These are phyloP conservation scores for Gambusia holbrooki DNA, from an alignment of 2,113 vertebrate genomes.

Conservation along the genomic window DNA sequence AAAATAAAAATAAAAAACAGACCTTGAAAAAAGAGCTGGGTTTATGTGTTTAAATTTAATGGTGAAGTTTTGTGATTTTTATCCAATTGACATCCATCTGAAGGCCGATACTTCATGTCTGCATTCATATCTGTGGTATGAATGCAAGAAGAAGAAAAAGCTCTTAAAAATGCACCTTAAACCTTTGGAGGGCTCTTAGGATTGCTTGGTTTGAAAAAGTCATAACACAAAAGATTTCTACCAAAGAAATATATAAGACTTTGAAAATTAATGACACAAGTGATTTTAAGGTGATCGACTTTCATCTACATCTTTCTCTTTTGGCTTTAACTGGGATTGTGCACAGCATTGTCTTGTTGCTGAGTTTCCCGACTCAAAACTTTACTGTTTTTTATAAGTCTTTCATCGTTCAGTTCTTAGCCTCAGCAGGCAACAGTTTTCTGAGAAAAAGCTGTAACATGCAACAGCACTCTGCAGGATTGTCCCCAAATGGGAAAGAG, in stretches of 20 bases:
- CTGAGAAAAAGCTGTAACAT: slow-evolving; percentile 26
- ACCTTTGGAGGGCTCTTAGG: not conserved
- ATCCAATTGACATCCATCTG: not conserved
- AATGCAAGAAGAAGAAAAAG: not conserved
- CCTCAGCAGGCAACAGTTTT: slow-evolving; percentile 19
- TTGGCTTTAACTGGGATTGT: not conserved
- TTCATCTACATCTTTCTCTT: slow-evolving; percentile 1
- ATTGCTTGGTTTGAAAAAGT: not conserved
- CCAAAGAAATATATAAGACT: not conserved
- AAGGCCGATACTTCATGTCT: not conserved
- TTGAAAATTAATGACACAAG: not conserved
- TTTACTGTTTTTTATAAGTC: slow-evolving; percentile 10
- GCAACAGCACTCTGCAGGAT: slow-evolving; percentile 20
- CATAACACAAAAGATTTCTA: not conserved
- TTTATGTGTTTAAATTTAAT: not conserved
- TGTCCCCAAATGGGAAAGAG: slow-evolving; percentile 26
- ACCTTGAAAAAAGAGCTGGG: not conserved
- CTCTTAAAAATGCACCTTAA: not conserved
- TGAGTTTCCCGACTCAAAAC: slow-evolving; percentile 1
- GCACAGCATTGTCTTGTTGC: slow-evolving; percentile 12
- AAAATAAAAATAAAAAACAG: not conserved
- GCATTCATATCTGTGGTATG: not conserved
- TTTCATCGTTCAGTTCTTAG: slow-evolving; percentile 9
- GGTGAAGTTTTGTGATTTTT: not conserved
- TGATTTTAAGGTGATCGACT: not conserved